phyloP scores from a whole-genome alignment of 2,888 invertebrate species.

The Siphonodentalium dalli region DNA sequence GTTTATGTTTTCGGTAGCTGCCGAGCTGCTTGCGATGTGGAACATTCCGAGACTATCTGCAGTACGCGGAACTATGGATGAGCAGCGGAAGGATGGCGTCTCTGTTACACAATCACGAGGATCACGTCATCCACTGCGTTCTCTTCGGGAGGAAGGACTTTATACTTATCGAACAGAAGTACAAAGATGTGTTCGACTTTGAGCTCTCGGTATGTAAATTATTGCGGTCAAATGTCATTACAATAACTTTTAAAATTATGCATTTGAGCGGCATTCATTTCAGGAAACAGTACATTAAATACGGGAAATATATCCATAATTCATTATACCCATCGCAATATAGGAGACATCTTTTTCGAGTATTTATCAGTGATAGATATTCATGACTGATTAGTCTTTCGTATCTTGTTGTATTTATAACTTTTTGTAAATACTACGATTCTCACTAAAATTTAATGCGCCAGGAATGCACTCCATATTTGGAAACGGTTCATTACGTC shows the following conservation, averaged over 20 bases:
- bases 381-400: too few species aligned
- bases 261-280: background rate
- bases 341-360: too few species aligned
- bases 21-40: conserved; percentile 58
- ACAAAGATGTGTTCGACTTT: conserved; percentile 44
- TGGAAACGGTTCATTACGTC: too few species aligned
- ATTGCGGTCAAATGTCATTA: background rate
- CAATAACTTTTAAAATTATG: background rate
- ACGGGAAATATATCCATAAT: too few species aligned
- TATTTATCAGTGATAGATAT: too few species aligned
- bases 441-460: too few species aligned
- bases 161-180: conserved; percentile 54
- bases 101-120: conserved; percentile 60
- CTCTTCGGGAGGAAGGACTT: conserved; percentile 64
- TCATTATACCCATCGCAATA: too few species aligned
- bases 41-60: conserved; percentile 43
- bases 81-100: conserved; percentile 62
- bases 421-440: too few species aligned
- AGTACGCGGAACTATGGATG: conserved; percentile 63
- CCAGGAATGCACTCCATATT: too few species aligned
- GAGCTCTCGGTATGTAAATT: conserved; percentile 36
- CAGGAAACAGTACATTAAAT: background rate
- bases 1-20: conserved; percentile 34
- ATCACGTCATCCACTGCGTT: conserved; percentile 64
- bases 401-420: too few species aligned